A percentile compares a stretch with the other conserved stretches of the same genome.
Conservation (phyloP, 2,113 vertebrate species). For the Cryptomyrus ogoouensis region DNA sequence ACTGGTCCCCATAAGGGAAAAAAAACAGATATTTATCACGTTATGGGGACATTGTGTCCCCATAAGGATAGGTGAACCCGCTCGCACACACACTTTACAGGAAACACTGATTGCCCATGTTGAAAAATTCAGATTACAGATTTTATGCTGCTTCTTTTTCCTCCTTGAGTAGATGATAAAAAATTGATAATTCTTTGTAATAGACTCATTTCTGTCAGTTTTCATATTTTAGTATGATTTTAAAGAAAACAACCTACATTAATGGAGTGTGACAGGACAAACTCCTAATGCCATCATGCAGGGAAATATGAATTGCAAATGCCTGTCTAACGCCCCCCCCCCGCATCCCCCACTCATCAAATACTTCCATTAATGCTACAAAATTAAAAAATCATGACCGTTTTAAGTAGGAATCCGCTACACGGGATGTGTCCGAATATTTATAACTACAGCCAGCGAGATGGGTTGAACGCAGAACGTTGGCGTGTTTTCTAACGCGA, state of each 20-base stretch:
- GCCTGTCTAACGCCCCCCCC: slow-evolving; percentile 47
- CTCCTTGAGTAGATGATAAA: slow-evolving; percentile 70
- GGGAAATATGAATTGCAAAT: slow-evolving; percentile 97
- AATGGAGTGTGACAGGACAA: slow-evolving; percentile 95
- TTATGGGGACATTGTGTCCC: too few relatives aligned
- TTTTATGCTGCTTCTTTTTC: slow-evolving; percentile 48
- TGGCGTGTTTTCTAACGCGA: slow-evolving; percentile 24
- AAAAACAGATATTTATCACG: too few relatives aligned
- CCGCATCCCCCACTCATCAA: slow-evolving; percentile 43
- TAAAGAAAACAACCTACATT: slow-evolving; percentile 89
- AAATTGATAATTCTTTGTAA: slow-evolving; percentile 87
- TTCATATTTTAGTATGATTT: slow-evolving; percentile 83
- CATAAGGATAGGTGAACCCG: too few relatives aligned
- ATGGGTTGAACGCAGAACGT: slow-evolving; percentile 50
- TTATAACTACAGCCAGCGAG: slow-evolving; percentile 54
- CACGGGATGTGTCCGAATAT: slow-evolving; percentile 57
- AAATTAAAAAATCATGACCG: slow-evolving; percentile 92
- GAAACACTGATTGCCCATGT: slow-evolving; percentile 58
- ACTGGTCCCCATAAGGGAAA: too few relatives aligned
- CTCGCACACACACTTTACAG: slow-evolving; percentile 41
- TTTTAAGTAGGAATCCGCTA: slow-evolving; percentile 69
- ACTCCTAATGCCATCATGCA: slow-evolving; percentile 92
- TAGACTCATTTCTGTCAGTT: slow-evolving; percentile 89
- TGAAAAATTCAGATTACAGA: slow-evolving; percentile 60
- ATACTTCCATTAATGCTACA: slow-evolving; percentile 82